Base-by-base conservation (phyloP, 2,888 invertebrate species). In the Netelia inedita region DNA sequence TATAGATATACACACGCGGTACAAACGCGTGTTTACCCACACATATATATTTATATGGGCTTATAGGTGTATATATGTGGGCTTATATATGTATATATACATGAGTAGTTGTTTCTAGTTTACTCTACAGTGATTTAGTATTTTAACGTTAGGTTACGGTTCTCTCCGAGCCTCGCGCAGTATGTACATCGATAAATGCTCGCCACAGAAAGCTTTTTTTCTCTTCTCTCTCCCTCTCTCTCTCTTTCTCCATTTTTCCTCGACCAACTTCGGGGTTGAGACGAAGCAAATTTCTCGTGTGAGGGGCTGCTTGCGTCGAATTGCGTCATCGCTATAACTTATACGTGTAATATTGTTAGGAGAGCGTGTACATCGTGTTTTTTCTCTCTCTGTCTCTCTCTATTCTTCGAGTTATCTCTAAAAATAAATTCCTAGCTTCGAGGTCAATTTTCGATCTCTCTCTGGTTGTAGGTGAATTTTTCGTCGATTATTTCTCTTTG, bases 301-400 rank as follows among this genome's bases (percentile, higher is more conserved):
- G 46, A n/a, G 1, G 50, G 19, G 55, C 23, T 69, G 55, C 9
- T 63, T 68, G 66, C 80, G 10, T 35, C 43, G 68, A 69, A 61
- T 81, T 75, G 81, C 75, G 75, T 82, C 75, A 71, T 19, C 19
- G 61, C 8, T 50, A n/a, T 23, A 55, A 82, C 59, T 50, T 71
- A 57, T 55, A 76, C 19, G 28, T n/a, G 43, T 65, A 8, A 19
- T 28, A 46, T 23, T 46, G 2, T 57, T n/a, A 14, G 6, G 1
- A 28, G 28, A 28, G 5, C 3, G 28, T 28, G 28, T 28, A 2
- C 28, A 11, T 53, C 53, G 53, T 14, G 19, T 1, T 16, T 16
- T 28, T 35, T 19, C 2, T 76, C n/a, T n/a, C 14, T 50, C n/a
- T n/a, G n/a, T n/a, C n/a, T 55, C 5, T 28, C 5, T 28, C 5